These are phyloP conservation scores for Hucho hucho DNA, from an alignment of 2,113 vertebrate genomes.

Conservation along the genomic window DNA sequence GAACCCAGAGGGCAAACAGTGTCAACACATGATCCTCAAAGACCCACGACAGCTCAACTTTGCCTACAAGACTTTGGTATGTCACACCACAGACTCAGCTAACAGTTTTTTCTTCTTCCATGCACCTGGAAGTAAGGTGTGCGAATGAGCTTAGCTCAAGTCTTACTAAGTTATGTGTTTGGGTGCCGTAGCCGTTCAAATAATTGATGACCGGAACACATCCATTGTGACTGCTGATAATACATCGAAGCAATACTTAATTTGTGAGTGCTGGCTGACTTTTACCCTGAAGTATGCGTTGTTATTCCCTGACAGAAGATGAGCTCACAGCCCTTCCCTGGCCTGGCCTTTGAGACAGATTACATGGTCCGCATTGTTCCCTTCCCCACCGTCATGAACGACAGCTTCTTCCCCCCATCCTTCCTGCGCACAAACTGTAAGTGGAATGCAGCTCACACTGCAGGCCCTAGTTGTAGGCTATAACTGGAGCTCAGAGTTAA, in stretches of 20 bases:
- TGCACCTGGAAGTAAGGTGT: too few species aligned
- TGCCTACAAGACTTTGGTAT: conserved; percentile 84
- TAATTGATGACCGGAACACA: too few species aligned
- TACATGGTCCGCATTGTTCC: conserved; percentile 95
- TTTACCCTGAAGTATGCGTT: too few species aligned
- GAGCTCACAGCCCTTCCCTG: conserved; percentile 89
- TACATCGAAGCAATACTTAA: too few species aligned
- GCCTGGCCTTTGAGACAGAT: conserved; percentile 93
- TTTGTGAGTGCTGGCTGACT: too few species aligned
- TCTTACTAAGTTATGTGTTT: too few species aligned
- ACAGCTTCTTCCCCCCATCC: conserved; percentile 93
- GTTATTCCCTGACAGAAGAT: conserved; percentile 75
- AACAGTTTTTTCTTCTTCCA: too few species aligned
- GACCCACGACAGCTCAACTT: conserved; percentile 92
- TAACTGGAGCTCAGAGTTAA: too few species aligned
- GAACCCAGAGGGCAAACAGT: conserved; percentile 89
- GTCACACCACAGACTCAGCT: background rate
- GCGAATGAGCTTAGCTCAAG: too few species aligned
- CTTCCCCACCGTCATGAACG: conserved; percentile 93
- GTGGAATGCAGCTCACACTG: conserved; percentile 48
- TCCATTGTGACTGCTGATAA: too few species aligned
- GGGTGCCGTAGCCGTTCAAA: too few species aligned
- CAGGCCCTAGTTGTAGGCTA: too few species aligned
- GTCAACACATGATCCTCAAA: conserved; percentile 91
- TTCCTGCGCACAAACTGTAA: conserved; percentile 93